These are phyloP conservation scores for Rhinoderma darwinii DNA, from an alignment of 2,113 vertebrate genomes.

Conservation along the genomic window DNA sequence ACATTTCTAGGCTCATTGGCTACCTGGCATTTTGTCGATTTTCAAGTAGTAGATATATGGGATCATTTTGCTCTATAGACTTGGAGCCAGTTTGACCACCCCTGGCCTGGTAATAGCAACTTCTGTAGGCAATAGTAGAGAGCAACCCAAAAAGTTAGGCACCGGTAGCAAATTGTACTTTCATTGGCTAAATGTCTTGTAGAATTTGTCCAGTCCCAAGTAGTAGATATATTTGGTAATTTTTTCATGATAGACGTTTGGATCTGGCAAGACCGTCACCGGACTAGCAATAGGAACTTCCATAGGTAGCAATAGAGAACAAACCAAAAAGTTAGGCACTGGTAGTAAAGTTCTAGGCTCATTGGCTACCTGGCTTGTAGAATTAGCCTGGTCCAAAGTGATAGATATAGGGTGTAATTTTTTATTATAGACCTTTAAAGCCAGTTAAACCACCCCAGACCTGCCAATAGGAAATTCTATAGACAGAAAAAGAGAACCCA, in stretches of 20 bases:
- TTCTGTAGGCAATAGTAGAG: background rate
- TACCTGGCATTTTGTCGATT: too few relatives aligned
- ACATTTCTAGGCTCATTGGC: too few relatives aligned
- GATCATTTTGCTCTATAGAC: too few relatives aligned
- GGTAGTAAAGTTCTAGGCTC: background rate
- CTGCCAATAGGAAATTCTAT: background rate
- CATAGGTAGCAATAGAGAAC: background rate
- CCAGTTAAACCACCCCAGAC: background rate
- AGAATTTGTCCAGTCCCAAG: background rate
- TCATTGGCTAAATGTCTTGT: background rate
- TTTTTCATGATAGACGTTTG: background rate
- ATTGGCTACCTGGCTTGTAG: background rate
- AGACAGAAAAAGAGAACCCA: background rate
- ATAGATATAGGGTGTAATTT: background rate
- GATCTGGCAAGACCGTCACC: background rate
- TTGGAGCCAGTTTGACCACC: too few relatives aligned
- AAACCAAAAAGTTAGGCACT: background rate
- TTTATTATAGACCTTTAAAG: background rate
- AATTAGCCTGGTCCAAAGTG: background rate
- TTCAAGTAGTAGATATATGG: too few relatives aligned
- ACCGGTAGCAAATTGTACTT: background rate
- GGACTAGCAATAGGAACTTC: background rate
- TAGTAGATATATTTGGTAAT: background rate
- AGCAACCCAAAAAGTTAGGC: background rate
- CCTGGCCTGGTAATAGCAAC: too few relatives aligned